A percentile compares a stretch with the other conserved stretches of the same genome.
Evolutionary conservation across 1,140 invertebrate genomes (phyloP).

Genomic region (Drosophila funebris): DNA sequence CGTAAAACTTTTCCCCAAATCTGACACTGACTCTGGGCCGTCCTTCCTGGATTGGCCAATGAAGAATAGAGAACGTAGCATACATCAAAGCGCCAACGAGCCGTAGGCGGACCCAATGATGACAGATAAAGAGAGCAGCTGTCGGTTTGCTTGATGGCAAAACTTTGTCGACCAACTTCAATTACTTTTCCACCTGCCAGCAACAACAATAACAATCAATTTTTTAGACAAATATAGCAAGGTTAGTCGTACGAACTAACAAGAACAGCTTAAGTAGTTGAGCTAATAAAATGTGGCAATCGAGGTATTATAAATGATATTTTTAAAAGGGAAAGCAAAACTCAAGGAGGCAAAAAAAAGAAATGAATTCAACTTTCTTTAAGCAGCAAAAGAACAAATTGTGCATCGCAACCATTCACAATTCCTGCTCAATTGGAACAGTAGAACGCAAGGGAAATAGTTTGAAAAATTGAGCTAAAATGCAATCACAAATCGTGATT

Average conservation of each 20-base stretch:
- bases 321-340: not conserved
- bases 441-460: not conserved
- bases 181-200: constrained; percentile 71
- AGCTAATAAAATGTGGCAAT: not conserved
- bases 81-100: constrained; percentile 71
- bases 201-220: constrained; percentile 40
- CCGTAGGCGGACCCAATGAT: constrained; percentile 35
- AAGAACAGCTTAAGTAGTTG: not conserved
- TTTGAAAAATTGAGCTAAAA: not conserved
- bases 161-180: constrained; percentile 72
- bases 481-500: not conserved
- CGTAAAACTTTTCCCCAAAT: constrained; percentile 57
- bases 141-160: constrained; percentile 69
- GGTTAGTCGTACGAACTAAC: not conserved
- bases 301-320: not conserved
- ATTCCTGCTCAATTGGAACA: no score
- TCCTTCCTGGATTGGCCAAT: not conserved
- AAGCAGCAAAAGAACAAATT: not conserved
- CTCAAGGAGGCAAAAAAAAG: not conserved
- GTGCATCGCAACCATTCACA: no score
- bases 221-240: constrained; percentile 14
- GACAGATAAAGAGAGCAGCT: constrained; percentile 56
- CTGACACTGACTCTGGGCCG: constrained; percentile 18
- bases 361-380: not conserved
- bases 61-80: constrained; percentile 56